Conservation (phyloP, 2,797 vertebrate genomes). For the Leuciscus waleckii region DNA sequence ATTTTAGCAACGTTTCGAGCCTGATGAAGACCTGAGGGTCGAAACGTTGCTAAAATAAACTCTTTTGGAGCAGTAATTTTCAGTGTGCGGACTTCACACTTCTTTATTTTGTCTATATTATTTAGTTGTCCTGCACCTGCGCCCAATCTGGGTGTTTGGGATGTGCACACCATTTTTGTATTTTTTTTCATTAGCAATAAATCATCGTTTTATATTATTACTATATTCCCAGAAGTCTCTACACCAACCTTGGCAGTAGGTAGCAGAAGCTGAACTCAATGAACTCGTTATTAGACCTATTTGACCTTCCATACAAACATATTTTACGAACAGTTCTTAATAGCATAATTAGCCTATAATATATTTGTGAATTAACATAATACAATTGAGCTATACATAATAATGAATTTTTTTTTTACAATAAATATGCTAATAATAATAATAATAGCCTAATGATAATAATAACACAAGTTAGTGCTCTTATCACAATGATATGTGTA, state of each 20-base stretch:
- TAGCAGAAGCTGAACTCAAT: not conserved
- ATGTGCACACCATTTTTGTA: no score
- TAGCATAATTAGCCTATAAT: not conserved
- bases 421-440: not conserved
- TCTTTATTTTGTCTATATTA: no score
- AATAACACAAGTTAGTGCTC: not conserved
- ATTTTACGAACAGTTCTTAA: not conserved
- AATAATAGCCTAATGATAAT: not conserved
- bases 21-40: no score
- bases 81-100: no score
- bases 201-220: not conserved
- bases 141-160: no score
- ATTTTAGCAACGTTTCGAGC: no score
- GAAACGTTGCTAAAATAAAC: no score
- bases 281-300: not conserved
- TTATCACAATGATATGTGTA: not conserved
- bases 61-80: no score
- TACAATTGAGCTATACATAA: not conserved
- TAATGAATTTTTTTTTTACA: not conserved
- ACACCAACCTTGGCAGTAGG: not conserved
- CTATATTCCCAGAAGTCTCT: not conserved
- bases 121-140: no score
- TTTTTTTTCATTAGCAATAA: not conserved
- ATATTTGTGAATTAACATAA: not conserved
- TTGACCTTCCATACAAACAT: not conserved